phyloP scores from a whole-genome alignment of 2,888 invertebrate species.

The Ethmia dodecea region DNA sequence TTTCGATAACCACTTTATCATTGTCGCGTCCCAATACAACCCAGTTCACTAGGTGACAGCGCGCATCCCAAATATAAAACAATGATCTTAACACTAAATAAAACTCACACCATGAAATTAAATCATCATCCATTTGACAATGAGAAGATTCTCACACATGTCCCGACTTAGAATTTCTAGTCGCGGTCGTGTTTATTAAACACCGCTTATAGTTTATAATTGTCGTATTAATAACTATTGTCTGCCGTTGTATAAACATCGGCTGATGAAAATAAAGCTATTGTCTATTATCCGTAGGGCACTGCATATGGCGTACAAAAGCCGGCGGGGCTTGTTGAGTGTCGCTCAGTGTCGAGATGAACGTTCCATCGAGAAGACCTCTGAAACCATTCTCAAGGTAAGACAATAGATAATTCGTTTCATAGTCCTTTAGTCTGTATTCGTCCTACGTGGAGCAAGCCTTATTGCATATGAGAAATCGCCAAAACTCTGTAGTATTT shows the following conservation, averaged over 20 bases:
- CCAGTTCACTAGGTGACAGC: no score
- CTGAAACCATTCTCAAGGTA: slow-evolving; percentile 67
- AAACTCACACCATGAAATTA: slow-evolving; percentile 5
- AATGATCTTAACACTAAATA: no score
- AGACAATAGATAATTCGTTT: slow-evolving; percentile 9
- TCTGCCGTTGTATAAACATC: slow-evolving; percentile 55
- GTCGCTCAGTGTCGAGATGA: slow-evolving; percentile 63
- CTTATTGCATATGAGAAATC: no score
- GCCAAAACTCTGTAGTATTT: background rate
- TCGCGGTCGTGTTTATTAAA: slow-evolving; percentile 60
- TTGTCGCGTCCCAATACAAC: no score
- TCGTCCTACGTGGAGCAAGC: no score
- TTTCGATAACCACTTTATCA: no score
- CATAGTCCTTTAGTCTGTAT: no score
- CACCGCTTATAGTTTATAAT: slow-evolving; percentile 60
- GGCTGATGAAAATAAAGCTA: slow-evolving; percentile 43
- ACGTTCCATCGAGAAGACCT: slow-evolving; percentile 45
- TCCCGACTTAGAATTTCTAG: slow-evolving; percentile 54
- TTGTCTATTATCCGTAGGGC: slow-evolving; percentile 58
- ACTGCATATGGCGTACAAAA: slow-evolving; percentile 71
- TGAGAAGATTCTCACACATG: slow-evolving; percentile 38
- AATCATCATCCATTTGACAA: slow-evolving; percentile 26
- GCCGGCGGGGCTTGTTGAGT: slow-evolving; percentile 60
- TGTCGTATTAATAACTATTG: slow-evolving; percentile 68
- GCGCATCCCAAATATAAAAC: background rate